phyloP scores from a whole-genome alignment of 2,888 invertebrate genomes.

The Apeira syringaria region DNA sequence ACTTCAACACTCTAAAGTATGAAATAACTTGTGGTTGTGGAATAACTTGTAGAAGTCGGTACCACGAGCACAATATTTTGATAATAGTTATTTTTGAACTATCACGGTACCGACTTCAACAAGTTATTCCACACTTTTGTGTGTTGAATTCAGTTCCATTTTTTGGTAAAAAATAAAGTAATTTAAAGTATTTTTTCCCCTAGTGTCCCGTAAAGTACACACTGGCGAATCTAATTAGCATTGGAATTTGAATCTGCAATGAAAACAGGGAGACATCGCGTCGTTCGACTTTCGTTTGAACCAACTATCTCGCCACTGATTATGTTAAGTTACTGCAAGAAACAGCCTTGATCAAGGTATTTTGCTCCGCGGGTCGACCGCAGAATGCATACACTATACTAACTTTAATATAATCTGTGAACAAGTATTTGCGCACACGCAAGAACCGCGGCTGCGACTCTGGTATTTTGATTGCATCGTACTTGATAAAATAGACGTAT shows the following conservation, averaged over 20 bases:
- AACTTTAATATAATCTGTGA: slow-evolving; percentile 16
- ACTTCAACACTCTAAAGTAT: too few species aligned
- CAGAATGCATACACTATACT: slow-evolving; percentile 11
- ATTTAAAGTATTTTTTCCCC: too few species aligned
- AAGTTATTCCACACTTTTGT: too few species aligned
- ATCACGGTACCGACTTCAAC: too few species aligned
- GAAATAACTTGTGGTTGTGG: too few species aligned
- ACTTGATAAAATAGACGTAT: slow-evolving; percentile 8
- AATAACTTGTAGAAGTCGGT: too few species aligned
- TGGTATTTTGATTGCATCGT: slow-evolving; percentile 17
- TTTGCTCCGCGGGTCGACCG: slow-evolving; percentile 34
- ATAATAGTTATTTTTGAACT: too few species aligned
- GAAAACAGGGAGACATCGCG: neutral
- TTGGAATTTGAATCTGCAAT: slow-evolving; percentile 3
- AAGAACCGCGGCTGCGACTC: slow-evolving; percentile 5
- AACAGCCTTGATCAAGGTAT: slow-evolving; percentile 39
- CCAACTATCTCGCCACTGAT: slow-evolving; percentile 5
- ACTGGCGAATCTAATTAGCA: too few species aligned
- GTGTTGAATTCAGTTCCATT: too few species aligned
- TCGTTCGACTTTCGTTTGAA: neutral
- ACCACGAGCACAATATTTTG: too few species aligned
- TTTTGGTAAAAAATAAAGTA: too few species aligned
- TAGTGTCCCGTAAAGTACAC: too few species aligned
- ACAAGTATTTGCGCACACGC: slow-evolving; percentile 17
- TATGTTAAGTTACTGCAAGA: slow-evolving; percentile 11